These are phyloP conservation scores for Ennomos quercinarius DNA, from an alignment of 2,888 invertebrate species.

Conservation along the genomic window DNA sequence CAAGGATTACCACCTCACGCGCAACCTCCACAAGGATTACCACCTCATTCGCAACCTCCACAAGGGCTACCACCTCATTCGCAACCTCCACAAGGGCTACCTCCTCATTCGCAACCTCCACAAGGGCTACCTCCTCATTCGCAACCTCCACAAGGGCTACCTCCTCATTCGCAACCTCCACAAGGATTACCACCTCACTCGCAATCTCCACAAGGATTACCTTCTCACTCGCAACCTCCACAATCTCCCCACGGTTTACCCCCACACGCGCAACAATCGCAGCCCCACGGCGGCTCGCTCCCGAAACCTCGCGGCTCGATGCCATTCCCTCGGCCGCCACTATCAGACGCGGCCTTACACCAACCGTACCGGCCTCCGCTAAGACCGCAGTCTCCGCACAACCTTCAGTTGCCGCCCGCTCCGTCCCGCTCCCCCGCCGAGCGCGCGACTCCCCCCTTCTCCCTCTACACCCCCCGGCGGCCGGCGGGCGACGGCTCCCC, in stretches of 20 bases:
- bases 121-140: neutral
- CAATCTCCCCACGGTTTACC: constrained; percentile 10
- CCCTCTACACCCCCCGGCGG: constrained; percentile 33
- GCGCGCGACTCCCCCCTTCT: constrained; percentile 43
- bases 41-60: too few species aligned
- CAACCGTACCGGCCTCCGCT: constrained; percentile 35
- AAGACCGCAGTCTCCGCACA: constrained; percentile 27
- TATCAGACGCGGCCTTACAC: constrained; percentile 25
- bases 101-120: too few species aligned
- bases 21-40: too few species aligned
- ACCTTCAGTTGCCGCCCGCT: constrained; percentile 19
- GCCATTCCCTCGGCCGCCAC: constrained; percentile 17
- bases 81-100: too few species aligned
- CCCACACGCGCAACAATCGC: constrained; percentile 12
- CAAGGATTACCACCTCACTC: too few species aligned
- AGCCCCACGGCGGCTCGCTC: constrained; percentile 24
- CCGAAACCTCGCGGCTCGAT: constrained; percentile 12
- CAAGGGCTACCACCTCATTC: too few species aligned
- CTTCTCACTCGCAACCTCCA: too few species aligned
- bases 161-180: too few species aligned
- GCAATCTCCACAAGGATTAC: too few species aligned
- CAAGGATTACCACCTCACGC: constrained; percentile 20
- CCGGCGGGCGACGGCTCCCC: constrained; percentile 28
- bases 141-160: too few species aligned
- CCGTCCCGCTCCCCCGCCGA: constrained; percentile 56